Conservation (phyloP, 2,888 invertebrate genomes). For the Cartodere bifasciata region DNA sequence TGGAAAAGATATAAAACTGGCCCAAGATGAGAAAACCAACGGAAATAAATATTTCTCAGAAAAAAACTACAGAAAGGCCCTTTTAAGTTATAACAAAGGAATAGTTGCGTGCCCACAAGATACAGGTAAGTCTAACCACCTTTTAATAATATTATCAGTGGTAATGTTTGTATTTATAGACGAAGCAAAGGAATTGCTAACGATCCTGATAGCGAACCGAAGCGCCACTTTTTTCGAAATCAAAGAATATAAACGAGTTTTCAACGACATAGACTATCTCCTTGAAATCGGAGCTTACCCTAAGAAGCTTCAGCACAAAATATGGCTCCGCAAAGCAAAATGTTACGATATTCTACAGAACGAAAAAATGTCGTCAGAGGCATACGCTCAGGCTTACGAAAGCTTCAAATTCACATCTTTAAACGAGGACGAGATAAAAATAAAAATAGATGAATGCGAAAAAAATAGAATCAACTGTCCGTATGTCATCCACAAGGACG, state of each 20-base stretch:
- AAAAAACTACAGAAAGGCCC: conserved; percentile 54
- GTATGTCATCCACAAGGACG: conserved; percentile 52
- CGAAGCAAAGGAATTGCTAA: conserved; percentile 38
- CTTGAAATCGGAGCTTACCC: conserved; percentile 53
- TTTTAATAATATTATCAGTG: conserved; percentile 5
- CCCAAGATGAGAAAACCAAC: conserved; percentile 51
- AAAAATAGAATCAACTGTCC: conserved; percentile 40
- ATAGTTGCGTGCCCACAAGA: conserved; percentile 54
- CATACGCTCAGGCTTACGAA: conserved; percentile 55
- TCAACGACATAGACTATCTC: conserved; percentile 60
- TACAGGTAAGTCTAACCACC: conserved; percentile 42
- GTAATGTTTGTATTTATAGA: conserved; percentile 35
- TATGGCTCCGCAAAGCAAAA: conserved; percentile 60
- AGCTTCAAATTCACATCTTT: conserved; percentile 54
- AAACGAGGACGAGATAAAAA: conserved; percentile 34
- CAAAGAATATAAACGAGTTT: conserved; percentile 49
- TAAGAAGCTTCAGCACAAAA: conserved; percentile 57
- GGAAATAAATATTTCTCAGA: conserved; percentile 63
- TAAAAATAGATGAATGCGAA: conserved; percentile 23
- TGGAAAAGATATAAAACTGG: conserved; percentile 45
- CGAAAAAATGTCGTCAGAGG: conserved; percentile 47
- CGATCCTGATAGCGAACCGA: conserved; percentile 65
- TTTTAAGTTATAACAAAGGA: conserved; percentile 56
- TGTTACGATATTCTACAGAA: conserved; percentile 56
- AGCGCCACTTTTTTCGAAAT: conserved; percentile 69